Percentiles rank a stretch among this genome's conserved stretches.
Evolutionary conservation across 2,888 invertebrate genomes (phyloP).

Genomic region (Drosophila conformis): DNA sequence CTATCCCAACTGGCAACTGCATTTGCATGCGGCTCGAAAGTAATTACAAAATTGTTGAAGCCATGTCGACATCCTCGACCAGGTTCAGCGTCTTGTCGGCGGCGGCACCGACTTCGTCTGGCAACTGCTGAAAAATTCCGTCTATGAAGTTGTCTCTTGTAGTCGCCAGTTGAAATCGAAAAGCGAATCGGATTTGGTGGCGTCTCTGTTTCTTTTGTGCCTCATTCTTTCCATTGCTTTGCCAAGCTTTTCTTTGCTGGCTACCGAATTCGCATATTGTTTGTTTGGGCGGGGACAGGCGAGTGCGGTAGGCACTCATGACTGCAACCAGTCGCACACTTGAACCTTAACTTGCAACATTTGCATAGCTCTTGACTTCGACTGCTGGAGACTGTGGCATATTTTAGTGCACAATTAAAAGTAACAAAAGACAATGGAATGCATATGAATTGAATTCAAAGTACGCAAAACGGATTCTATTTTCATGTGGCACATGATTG

Average conservation of each 20-base stretch:
- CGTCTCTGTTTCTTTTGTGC: constrained; percentile 24
- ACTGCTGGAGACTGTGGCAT: constrained; percentile 31
- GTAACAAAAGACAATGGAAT: constrained; percentile 46
- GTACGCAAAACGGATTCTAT: not conserved
- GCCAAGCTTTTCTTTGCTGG: not conserved
- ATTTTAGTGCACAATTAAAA: constrained; percentile 65
- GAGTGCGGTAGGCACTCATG: constrained; percentile 7
- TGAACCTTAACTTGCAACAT: constrained; percentile 56
- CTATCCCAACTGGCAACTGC: constrained; percentile 21
- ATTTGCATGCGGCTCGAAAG: constrained; percentile 65
- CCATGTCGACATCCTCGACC: constrained; percentile 46
- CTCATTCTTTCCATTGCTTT: constrained; percentile 12
- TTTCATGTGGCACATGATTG: not conserved
- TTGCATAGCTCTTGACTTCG: constrained; percentile 67
- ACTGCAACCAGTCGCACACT: constrained; percentile 55
- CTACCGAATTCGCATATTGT: constrained; percentile 46
- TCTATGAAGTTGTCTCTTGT: constrained; percentile 51
- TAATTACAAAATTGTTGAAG: constrained; percentile 70
- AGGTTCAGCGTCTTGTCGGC: constrained; percentile 25
- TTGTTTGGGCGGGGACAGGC: constrained; percentile 10
- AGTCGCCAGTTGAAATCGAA: constrained; percentile 51
- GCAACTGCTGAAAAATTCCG: constrained; percentile 41
- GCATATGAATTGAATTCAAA: constrained; percentile 9
- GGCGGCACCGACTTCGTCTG: constrained; percentile 11
- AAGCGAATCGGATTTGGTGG: constrained; percentile 43